Base-by-base conservation (phyloP, 1,140 invertebrate genomes). In the Brachionus paranguensis region DNA sequence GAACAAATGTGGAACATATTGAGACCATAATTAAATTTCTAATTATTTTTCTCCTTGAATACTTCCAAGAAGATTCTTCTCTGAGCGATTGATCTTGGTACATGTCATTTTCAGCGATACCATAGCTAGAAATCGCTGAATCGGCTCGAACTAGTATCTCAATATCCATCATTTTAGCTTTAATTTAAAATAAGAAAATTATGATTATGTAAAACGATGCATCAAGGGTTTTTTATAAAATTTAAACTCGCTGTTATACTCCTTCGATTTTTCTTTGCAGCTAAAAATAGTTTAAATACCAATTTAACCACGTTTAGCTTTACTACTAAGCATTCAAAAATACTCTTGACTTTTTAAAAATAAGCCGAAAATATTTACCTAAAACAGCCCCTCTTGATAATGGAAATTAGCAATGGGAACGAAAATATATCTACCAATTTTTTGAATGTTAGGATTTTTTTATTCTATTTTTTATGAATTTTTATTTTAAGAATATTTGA, bases 61-160 rank as follows among this genome's bases (percentile, higher is more conserved):
- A 72, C 27, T 50, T 76, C 72, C 20, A 33, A 24, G 27, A 24
- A 2, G 43, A 76, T 50, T 6, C 20, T 76, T 76, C 24, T 24
- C 27, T 20, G 24, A 27, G 47, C 10, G 20, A 47, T 29, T 33
- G 27, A 24, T 76, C 72, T 24, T 50, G 43, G 27, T 53, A 14
- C 20, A 37, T n/a, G 14, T 14, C 20, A 27, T 76, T 6, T 12
- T 76, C 45, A 5, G 43, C 11, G 3, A 76, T 7, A 14, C n/a
- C 45, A 47, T 76, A 24, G 20, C 8, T 76, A 12, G 33, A 24
- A 11, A 29, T 3, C 1, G 72, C 43, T n/a, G 72, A 12, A 76
- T 76, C 72, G 45, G 72, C 72, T 20, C 72, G 41, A 50, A 76
- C 43, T 50, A 76, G n/a, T 29, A 76, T 76, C 47, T 76, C 72